Conservation (phyloP, 35 echinoderm and acorn worm genomes). For the Chiridota heheva region DNA sequence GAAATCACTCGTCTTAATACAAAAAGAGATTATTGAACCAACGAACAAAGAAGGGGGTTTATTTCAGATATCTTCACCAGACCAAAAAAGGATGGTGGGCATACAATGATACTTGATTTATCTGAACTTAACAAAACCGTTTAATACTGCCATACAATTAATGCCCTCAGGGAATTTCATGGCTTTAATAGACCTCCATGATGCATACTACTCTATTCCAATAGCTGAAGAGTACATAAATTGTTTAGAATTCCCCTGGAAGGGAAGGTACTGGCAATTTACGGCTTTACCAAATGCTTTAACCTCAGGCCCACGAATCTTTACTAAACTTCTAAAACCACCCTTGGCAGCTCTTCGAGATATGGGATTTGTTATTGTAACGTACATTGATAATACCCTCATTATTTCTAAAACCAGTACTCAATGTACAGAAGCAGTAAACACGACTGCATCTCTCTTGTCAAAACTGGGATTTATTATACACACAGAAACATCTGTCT, state of each 20-base stretch:
- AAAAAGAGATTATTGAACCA: conserved; percentile 65
- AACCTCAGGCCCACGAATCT: neutral
- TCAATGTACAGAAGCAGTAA: neutral
- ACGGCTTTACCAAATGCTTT: conserved; percentile 36
- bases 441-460: neutral
- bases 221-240: neutral
- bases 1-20: conserved; percentile 40
- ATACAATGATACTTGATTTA: conserved; percentile 66
- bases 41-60: conserved; percentile 1
- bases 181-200: conserved; percentile 50
- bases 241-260: neutral
- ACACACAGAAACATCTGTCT: conserved; percentile 2
- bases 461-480: conserved; percentile 11
- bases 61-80: conserved; percentile 76
- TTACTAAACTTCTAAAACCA: conserved; percentile 39
- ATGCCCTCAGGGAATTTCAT: conserved; percentile 33
- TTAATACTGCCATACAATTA: conserved; percentile 50
- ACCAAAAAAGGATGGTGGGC: conserved; percentile 57
- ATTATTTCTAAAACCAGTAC: conserved; percentile 10
- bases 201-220: too few species aligned
- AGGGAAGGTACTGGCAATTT: conserved; percentile 36
- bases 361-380: neutral
- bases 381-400: conserved; percentile 33
- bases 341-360: conserved; percentile 9
- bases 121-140: conserved; percentile 60